Evolutionary conservation across 2,888 invertebrate genomes (phyloP).

Genomic region (Odontocolon sp.): DNA sequence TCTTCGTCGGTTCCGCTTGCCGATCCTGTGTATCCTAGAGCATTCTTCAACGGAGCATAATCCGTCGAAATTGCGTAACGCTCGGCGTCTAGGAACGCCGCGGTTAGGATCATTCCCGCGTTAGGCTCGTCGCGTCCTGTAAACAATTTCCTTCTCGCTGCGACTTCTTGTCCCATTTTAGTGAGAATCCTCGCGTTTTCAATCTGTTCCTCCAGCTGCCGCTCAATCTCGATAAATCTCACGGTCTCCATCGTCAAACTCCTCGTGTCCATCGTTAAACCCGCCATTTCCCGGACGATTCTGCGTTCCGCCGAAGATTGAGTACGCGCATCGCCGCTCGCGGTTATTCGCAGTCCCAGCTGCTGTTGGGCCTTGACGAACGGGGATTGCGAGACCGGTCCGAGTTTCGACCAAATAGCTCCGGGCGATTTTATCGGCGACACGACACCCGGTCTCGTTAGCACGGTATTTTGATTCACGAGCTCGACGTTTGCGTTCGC

Average conservation of each 20-base stretch:
- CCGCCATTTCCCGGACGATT: constrained; percentile 71
- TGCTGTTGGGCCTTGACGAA: constrained; percentile 78
- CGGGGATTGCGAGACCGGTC: constrained; percentile 78
- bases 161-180: constrained; percentile 65
- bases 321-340: constrained; percentile 67
- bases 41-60: constrained; percentile 36
- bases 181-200: constrained; percentile 71
- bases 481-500: constrained; percentile 70
- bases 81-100: constrained; percentile 76
- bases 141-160: constrained; percentile 60
- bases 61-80: constrained; percentile 58
- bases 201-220: constrained; percentile 70
- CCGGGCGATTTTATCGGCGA: constrained; percentile 73
- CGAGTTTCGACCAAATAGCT: constrained; percentile 77
- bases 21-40: constrained; percentile 50
- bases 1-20: constrained; percentile 44
- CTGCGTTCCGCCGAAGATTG: constrained; percentile 78
- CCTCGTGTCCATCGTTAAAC: constrained; percentile 57
- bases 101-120: constrained; percentile 73
- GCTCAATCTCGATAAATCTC: constrained; percentile 73
- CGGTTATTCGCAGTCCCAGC: constrained; percentile 67
- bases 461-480: constrained; percentile 72
- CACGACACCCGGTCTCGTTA: constrained; percentile 75
- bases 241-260: constrained; percentile 71
- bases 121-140: constrained; percentile 33